These are phyloP conservation scores for Epizoanthus illoricatus DNA, from an alignment of 92 coral and sea anemone species.

Conservation along the genomic window DNA sequence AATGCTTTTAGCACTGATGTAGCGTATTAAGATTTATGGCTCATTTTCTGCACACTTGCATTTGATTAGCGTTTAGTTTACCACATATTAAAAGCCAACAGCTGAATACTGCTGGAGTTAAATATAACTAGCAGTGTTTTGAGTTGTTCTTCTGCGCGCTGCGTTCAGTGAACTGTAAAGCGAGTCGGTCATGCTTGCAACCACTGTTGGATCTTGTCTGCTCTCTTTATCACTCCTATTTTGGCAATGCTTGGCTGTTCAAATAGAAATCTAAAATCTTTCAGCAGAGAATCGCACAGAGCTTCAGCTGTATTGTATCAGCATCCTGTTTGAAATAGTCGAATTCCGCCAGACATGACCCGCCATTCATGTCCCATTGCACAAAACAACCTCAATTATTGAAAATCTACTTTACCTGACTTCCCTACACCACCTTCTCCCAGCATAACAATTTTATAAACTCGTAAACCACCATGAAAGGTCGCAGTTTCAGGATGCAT, in stretches of 20 bases:
- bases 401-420: constrained; percentile 54
- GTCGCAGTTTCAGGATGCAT: constrained; percentile 73
- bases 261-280: background rate
- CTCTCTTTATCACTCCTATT: background rate
- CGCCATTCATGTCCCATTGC: constrained; percentile 31
- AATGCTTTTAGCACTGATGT: constrained; percentile 22
- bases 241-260: background rate
- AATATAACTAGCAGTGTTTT: constrained; percentile 1
- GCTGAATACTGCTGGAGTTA: constrained; percentile 4
- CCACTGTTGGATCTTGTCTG: background rate
- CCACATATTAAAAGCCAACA: background rate
- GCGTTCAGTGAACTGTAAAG: background rate
- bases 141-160: constrained; percentile 2
- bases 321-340: constrained; percentile 29
- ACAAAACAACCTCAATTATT: constrained; percentile 23
- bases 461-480: constrained; percentile 68
- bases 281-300: constrained; percentile 17
- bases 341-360: constrained; percentile 39
- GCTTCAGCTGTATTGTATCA: constrained; percentile 22
- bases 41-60: background rate
- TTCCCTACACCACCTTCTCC: constrained; percentile 81
- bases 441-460: constrained; percentile 64
- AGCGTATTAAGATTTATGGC: background rate
- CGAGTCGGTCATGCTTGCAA: background rate
- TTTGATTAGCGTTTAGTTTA: constrained; percentile 16